Percentiles rank a stretch among this genome's conserved stretches.
Conservation (phyloP, 2,113 vertebrate genomes). For the Merops nubicus region DNA sequence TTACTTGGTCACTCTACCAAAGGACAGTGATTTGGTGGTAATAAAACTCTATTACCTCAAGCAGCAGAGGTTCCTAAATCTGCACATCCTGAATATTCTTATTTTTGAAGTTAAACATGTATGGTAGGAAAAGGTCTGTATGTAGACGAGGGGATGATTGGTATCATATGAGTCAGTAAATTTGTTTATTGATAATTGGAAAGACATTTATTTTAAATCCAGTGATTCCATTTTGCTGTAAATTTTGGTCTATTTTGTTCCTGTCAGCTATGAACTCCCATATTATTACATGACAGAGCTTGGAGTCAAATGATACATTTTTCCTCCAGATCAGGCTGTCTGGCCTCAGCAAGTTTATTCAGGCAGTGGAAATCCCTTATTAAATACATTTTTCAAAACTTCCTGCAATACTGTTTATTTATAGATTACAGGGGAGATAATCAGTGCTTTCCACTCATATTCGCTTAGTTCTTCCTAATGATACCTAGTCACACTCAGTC, state of each 20-base stretch:
- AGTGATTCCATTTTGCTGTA: neutral
- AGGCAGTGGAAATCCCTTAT: constrained; percentile 74
- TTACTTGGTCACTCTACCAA: neutral
- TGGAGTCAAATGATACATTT: constrained; percentile 64
- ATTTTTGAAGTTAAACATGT: neutral
- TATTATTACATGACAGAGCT: constrained; percentile 48
- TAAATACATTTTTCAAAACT: constrained; percentile 78
- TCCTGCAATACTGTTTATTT: constrained; percentile 68
- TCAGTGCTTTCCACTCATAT: constrained; percentile 68
- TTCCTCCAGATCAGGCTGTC: constrained; percentile 51
- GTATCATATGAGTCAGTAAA: neutral
- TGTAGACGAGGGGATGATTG: neutral
- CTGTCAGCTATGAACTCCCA: constrained; percentile 1
- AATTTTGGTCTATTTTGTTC: constrained; percentile 19
- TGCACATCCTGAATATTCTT: neutral
- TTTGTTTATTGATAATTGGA: neutral
- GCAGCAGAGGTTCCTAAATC: neutral
- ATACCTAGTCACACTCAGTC: constrained; percentile 72
- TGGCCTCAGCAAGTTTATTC: constrained; percentile 69
- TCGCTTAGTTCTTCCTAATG: constrained; percentile 63
- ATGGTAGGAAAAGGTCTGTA: neutral
- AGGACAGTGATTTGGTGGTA: neutral
- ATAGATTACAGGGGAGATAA: constrained; percentile 73
- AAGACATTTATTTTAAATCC: neutral
- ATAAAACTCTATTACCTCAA: neutral